phyloP scores from a whole-genome alignment of 2,113 vertebrate genomes.

The Halcyon senegalensis region DNA sequence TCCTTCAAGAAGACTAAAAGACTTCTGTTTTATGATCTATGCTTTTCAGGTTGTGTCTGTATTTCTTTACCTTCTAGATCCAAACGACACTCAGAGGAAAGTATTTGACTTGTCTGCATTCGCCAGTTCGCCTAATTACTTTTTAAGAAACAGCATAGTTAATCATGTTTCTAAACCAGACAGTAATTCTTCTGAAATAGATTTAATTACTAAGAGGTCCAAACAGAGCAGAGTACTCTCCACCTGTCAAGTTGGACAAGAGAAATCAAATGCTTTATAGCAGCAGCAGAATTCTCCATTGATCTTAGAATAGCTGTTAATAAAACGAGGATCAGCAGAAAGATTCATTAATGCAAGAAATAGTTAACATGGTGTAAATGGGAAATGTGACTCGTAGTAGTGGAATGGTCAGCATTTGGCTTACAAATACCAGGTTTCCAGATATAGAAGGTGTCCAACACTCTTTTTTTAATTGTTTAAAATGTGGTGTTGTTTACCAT shows the following conservation, averaged over 20 bases:
- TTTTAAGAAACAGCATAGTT: conserved; percentile 33
- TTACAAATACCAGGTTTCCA: neutral
- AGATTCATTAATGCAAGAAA: conserved; percentile 5
- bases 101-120: neutral
- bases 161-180: conserved; percentile 12
- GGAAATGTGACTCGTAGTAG: neutral
- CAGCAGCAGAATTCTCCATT: conserved; percentile 15
- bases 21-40: neutral
- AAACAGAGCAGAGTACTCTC: conserved; percentile 9
- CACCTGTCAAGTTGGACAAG: conserved; percentile 31
- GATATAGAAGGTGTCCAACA: neutral
- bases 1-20: neutral
- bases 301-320: conserved; percentile 49
- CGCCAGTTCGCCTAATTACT: conserved; percentile 32
- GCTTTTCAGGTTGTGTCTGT: neutral
- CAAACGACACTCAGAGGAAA: conserved; percentile 7
- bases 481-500: neutral
- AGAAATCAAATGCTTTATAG: conserved; percentile 40
- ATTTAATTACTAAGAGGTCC: conserved; percentile 47
- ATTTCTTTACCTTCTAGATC: conserved; percentile 6
- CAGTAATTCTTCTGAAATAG: conserved; percentile 8
- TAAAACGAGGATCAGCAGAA: conserved; percentile 4
- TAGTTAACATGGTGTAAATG: neutral
- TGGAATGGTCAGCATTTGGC: neutral
- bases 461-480: neutral